phyloP scores from a whole-genome alignment of 2,888 invertebrate genomes.

The Drosophila mayaguana region DNA sequence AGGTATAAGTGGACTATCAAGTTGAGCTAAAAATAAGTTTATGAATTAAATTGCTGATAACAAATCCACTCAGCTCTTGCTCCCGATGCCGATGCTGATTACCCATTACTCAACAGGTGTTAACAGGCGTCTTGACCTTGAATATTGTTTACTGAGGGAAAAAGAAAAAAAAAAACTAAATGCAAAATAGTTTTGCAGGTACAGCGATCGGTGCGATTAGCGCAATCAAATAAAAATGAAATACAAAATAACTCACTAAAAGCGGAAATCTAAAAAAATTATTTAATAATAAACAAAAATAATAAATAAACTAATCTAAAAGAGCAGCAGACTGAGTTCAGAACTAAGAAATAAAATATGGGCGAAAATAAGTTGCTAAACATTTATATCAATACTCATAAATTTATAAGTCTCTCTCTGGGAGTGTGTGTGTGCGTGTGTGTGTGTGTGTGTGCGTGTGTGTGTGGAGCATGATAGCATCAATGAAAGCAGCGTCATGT shows the following conservation, averaged over 20 bases:
- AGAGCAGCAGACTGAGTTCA: slow-evolving; percentile 9
- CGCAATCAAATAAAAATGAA: slow-evolving; percentile 35
- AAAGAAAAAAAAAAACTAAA: slow-evolving; percentile 10
- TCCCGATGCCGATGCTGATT: slow-evolving; percentile 12
- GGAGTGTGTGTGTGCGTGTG: too few species aligned
- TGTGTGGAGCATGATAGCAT: slow-evolving; percentile 31
- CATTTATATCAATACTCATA: slow-evolving; percentile 53
- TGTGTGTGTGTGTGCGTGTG: slow-evolving; percentile 6
- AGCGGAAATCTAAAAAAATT: slow-evolving; percentile 50
- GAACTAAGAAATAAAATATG: slow-evolving; percentile 17
- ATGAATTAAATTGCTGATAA: slow-evolving; percentile 21
- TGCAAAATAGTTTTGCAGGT: slow-evolving; percentile 48
- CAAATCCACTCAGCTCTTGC: slow-evolving; percentile 23
- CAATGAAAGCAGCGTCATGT: slow-evolving; percentile 54
- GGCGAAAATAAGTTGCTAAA: slow-evolving; percentile 29
- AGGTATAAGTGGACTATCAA: not conserved
- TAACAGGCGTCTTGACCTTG: slow-evolving; percentile 40
- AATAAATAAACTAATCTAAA: slow-evolving; percentile 18
- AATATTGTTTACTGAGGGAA: slow-evolving; percentile 14
- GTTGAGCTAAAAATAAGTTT: slow-evolving; percentile 1
- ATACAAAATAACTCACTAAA: slow-evolving; percentile 42
- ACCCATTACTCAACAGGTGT: slow-evolving; percentile 34
- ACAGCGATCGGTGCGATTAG: slow-evolving; percentile 37
- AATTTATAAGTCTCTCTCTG: slow-evolving; percentile 20
- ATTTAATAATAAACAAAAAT: slow-evolving; percentile 42